A percentile compares a stretch with the other conserved stretches of the same genome.
Conservation (phyloP, 1,140 invertebrate genomes). For the Olivierus martensii region DNA sequence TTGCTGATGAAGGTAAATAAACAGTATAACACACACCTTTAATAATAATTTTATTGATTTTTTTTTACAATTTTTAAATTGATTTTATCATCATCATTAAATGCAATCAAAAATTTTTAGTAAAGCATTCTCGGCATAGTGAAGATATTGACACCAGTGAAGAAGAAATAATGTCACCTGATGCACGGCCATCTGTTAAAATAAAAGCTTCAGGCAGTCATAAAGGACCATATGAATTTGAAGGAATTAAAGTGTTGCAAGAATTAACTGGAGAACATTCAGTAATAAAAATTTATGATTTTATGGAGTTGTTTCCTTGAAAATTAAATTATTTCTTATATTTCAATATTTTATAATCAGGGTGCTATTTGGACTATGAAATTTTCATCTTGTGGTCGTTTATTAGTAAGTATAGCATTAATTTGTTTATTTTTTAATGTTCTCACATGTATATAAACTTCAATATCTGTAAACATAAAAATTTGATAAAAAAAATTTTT, state of each 20-base stretch:
- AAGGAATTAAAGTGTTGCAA: slow-evolving; percentile 55
- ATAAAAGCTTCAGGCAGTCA: slow-evolving; percentile 82
- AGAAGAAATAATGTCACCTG: slow-evolving; percentile 54
- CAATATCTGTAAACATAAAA: no score
- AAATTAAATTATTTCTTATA: not conserved
- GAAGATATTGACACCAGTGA: slow-evolving; percentile 68
- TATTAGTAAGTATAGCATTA: slow-evolving; percentile 51
- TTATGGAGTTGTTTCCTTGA: not conserved
- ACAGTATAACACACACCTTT: no score
- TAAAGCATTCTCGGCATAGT: slow-evolving; percentile 65
- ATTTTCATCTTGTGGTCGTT: slow-evolving; percentile 83
- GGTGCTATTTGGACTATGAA: slow-evolving; percentile 98
- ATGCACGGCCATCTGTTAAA: slow-evolving; percentile 24
- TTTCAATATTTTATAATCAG: slow-evolving; percentile 4
- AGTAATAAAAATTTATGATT: slow-evolving; percentile 20
- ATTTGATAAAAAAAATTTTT: no score
- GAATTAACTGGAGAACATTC: slow-evolving; percentile 70
- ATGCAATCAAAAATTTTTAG: slow-evolving; percentile 1
- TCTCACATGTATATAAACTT: no score
- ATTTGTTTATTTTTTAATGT: no score
- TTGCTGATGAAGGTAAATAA: slow-evolving; percentile 56
- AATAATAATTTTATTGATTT: no score
- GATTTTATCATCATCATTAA: not conserved
- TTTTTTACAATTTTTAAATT: not conserved
- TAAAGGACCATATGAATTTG: slow-evolving; percentile 92